phyloP scores from a whole-genome alignment of 2,888 invertebrate species.

The Leptinotarsa tumamoca region DNA sequence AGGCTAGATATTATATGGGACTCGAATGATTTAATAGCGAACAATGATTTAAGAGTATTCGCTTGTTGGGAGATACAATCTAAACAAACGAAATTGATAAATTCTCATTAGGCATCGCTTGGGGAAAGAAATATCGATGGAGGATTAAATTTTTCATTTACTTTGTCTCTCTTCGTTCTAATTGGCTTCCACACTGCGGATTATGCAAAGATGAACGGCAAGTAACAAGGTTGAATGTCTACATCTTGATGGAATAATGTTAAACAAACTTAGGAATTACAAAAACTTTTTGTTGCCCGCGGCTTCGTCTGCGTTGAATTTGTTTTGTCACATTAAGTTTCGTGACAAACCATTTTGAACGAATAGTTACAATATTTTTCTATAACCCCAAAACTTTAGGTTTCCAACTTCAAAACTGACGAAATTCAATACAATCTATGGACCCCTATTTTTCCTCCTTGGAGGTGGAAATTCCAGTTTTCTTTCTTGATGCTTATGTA shows the following conservation, averaged over 20 bases:
- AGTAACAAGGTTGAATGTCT: not conserved
- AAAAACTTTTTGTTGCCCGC: no score
- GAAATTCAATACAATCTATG: no score
- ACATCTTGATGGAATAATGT: not conserved
- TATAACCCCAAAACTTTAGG: no score
- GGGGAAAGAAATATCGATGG: slow-evolving; percentile 12
- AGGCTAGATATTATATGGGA: not conserved
- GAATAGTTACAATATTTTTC: no score
- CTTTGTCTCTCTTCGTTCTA: not conserved
- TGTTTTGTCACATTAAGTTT: no score
- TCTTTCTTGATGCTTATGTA: no score
- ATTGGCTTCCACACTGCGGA: slow-evolving; percentile 11
- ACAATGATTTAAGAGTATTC: not conserved
- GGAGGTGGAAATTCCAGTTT: no score
- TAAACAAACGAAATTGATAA: not conserved
- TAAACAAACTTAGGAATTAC: not conserved
- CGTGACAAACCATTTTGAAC: no score
- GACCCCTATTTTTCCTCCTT: no score
- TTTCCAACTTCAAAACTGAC: no score
- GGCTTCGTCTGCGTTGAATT: no score
- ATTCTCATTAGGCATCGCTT: not conserved
- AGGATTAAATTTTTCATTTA: slow-evolving; percentile 16
- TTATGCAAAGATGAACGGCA: not conserved
- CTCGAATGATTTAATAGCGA: not conserved
- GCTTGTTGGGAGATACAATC: not conserved